A percentile compares a stretch with the other conserved stretches of the same genome.
Evolutionary conservation across 37 sponge, comb jelly and placozoan species (phyloP).

Genomic region (Halisarca cf. caerulea): DNA sequence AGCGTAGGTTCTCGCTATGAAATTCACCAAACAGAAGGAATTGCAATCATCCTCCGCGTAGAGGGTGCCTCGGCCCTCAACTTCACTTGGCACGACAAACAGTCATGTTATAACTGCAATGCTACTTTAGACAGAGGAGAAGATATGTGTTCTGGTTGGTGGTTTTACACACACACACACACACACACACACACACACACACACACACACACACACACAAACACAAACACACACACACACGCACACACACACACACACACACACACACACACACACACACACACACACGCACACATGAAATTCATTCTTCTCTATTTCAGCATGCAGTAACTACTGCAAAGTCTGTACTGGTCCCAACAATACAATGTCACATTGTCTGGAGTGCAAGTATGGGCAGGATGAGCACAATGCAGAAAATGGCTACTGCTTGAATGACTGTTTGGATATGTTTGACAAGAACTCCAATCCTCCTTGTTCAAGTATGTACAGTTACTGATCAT

Average conservation of each 20-base stretch:
- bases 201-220: conserved; percentile 27
- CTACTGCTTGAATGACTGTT: background rate
- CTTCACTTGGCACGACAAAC: background rate
- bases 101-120: background rate
- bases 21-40: background rate
- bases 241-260: conserved; percentile 20
- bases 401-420: background rate
- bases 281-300: conserved; percentile 19
- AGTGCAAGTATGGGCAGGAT: background rate
- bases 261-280: conserved; percentile 32
- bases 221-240: conserved; percentile 25
- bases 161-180: background rate
- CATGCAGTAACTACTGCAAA: background rate
- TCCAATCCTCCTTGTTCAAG: no score
- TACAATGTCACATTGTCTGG: background rate
- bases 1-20: background rate
- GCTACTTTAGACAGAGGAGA: background rate
- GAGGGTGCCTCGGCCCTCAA: background rate
- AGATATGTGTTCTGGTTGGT: background rate
- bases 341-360: background rate
- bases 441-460: background rate
- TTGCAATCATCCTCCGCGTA: background rate
- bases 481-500: no score
- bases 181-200: conserved; percentile 30
- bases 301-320: background rate